Base-by-base conservation (phyloP, 2,113 vertebrate species). In the Daubentonia madagascariensis region DNA sequence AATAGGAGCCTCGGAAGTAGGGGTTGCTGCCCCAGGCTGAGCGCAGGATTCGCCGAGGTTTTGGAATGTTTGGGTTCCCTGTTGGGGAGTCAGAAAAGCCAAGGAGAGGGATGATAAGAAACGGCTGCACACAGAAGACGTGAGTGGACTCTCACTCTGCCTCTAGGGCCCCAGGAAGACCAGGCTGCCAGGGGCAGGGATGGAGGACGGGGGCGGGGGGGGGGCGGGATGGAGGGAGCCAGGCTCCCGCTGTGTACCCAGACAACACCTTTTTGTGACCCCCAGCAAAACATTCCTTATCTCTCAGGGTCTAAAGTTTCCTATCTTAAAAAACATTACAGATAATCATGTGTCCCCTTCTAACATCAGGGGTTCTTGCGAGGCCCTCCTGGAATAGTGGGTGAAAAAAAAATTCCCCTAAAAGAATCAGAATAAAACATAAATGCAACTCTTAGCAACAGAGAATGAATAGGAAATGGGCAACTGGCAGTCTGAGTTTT, bases 1-100 rank as follows among this genome's bases (percentile, higher is more conserved):
- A 99, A 98, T 99, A 99, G 91, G 99, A 99, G 32, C 99, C 99
- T 45, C 99, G 98, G 98, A 99, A 99, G 97, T 99, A 98, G 3
- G 99, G 99, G 98, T 99, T 99, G 97, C 99, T 99, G 98, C 99
- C 99, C 99, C 99, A 99, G 3, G 99, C 99, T 8, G 99, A 99
- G 79, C 99, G 99, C 98, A 99, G 98, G 98, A 99, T 99, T 76
- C 99, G 99, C 57, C 99, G 99, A 94, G 99, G 99, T 98, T 99
- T 99, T 16, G 99, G 99, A 99, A 99, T 99, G 99, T 99, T 99
- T 72, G 99, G 99, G 96, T 99, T 99, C 97, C 99, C 99, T 99
- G 96, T 45, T 45, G 65, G 87, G 32, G 25, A 96, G 80, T 86
- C 59, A 97, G 65, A 96, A 95, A 88, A 96, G 96, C 75, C 1